Percentiles rank a stretch among this genome's conserved stretches.
Evolutionary conservation across 2,797 vertebrate species (phyloP).

Genomic region (Galagoides demidoff): DNA sequence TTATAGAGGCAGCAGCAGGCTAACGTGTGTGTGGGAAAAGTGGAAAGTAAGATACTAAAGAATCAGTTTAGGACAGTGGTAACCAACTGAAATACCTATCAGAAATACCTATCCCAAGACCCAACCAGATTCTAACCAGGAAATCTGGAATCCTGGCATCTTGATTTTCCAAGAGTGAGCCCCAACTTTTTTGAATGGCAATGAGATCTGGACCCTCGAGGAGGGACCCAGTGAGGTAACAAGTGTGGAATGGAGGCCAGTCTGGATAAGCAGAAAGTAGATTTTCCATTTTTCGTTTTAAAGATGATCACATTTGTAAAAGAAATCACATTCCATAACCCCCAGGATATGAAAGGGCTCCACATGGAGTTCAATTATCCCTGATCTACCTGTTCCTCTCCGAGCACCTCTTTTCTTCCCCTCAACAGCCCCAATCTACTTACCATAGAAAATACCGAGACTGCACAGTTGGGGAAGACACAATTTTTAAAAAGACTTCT

Average conservation of each 20-base stretch:
- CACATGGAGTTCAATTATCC: slow-evolving; percentile 8
- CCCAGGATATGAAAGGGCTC: slow-evolving; percentile 31
- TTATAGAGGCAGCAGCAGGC: background rate
- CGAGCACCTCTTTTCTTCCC: background rate
- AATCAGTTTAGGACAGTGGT: background rate
- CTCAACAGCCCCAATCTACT: background rate
- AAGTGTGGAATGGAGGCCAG: background rate
- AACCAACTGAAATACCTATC: background rate
- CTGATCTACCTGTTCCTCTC: background rate
- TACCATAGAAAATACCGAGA: background rate
- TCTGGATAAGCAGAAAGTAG: background rate
- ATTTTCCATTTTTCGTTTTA: background rate
- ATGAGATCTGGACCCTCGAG: background rate
- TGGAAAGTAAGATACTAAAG: background rate
- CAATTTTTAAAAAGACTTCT: slow-evolving; percentile 6
- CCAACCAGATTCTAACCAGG: background rate
- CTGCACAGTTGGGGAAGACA: background rate
- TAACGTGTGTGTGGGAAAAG: background rate
- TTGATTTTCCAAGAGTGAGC: background rate
- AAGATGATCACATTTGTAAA: background rate
- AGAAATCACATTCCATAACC: background rate
- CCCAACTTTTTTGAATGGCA: background rate
- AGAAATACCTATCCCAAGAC: background rate
- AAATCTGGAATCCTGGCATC: background rate
- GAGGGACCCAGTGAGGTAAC: background rate